These are phyloP conservation scores for Phortica okadai DNA, from an alignment of 2,888 invertebrate species.

Conservation along the genomic window DNA sequence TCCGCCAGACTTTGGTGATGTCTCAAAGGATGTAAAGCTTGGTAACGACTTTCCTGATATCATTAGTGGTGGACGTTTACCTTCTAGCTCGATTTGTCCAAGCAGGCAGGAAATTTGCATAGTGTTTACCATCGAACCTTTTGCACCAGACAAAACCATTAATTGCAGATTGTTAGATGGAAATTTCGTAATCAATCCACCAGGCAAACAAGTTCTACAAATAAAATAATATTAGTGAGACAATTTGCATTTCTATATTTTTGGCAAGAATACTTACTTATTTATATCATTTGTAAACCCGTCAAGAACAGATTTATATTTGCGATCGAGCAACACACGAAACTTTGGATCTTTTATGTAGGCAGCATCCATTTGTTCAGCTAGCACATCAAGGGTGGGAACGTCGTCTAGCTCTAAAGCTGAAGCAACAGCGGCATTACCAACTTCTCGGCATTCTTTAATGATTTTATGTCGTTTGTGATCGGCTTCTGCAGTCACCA, in stretches of 20 bases:
- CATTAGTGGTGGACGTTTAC: constrained; percentile 96
- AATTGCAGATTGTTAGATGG: constrained; percentile 97
- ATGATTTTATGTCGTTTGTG: constrained; percentile 84
- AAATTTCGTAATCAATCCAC: constrained; percentile 90
- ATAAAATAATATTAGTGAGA: background rate
- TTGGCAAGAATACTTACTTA: constrained; percentile 77
- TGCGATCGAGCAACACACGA: constrained; percentile 87
- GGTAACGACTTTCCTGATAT: constrained; percentile 91
- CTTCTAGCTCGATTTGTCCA: constrained; percentile 99
- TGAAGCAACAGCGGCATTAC: constrained; percentile 81
- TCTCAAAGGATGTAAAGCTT: constrained; percentile 92
- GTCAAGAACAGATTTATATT: constrained; percentile 88
- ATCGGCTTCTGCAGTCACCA: constrained; percentile 86
- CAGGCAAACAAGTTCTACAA: constrained; percentile 85
- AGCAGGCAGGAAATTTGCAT: constrained; percentile 99
- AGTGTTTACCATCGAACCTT: constrained; percentile 98
- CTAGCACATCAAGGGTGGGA: constrained; percentile 79
- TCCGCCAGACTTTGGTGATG: constrained; percentile 94
- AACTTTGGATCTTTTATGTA: constrained; percentile 86
- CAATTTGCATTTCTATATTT: background rate
- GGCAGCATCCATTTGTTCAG: constrained; percentile 83
- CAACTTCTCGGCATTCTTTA: constrained; percentile 80
- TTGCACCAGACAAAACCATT: constrained; percentile 99
- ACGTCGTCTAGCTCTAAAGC: constrained; percentile 83
- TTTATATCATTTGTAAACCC: constrained; percentile 93